Conservation (phyloP, 2,888 invertebrate genomes). For the Labia minor region DNA sequence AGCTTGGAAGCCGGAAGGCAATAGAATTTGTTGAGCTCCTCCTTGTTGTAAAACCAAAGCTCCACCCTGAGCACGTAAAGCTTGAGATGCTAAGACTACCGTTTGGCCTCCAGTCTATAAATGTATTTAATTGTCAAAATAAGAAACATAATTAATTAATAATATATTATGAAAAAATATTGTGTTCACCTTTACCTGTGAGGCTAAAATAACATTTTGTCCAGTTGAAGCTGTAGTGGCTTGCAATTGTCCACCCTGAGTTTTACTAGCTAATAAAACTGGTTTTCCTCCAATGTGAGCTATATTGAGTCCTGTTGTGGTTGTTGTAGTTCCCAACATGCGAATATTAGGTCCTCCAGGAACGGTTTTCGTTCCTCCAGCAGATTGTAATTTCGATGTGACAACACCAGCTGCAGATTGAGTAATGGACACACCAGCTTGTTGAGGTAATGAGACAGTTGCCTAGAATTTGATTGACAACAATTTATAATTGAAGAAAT, state of each 20-base stretch:
- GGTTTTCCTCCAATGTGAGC: slow-evolving; percentile 47
- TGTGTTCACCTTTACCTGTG: slow-evolving; percentile 25
- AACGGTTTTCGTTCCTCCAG: slow-evolving; percentile 26
- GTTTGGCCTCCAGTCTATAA: slow-evolving; percentile 26
- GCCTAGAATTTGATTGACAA: no score
- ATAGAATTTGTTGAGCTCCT: slow-evolving; percentile 43
- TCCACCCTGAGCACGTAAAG: slow-evolving; percentile 26
- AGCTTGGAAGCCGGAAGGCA: slow-evolving; percentile 51
- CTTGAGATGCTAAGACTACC: slow-evolving; percentile 27
- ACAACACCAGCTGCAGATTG: slow-evolving; percentile 36
- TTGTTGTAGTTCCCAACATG: slow-evolving; percentile 38
- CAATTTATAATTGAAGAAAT: no score
- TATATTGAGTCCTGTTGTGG: slow-evolving; percentile 36
- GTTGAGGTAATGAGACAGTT: neutral
- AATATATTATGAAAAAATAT: neutral
- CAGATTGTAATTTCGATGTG: slow-evolving; percentile 25
- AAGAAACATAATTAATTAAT: neutral
- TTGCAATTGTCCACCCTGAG: slow-evolving; percentile 38
- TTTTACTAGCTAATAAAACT: slow-evolving; percentile 42
- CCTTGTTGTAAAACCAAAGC: slow-evolving; percentile 31
- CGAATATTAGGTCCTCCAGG: slow-evolving; percentile 33
- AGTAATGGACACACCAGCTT: slow-evolving; percentile 38
- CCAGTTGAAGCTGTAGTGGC: slow-evolving; percentile 27
- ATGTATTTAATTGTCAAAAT: neutral
- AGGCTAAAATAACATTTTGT: slow-evolving; percentile 21